Conservation (phyloP, 64 coral and sea anemone species). For the Trachythela sp. region DNA sequence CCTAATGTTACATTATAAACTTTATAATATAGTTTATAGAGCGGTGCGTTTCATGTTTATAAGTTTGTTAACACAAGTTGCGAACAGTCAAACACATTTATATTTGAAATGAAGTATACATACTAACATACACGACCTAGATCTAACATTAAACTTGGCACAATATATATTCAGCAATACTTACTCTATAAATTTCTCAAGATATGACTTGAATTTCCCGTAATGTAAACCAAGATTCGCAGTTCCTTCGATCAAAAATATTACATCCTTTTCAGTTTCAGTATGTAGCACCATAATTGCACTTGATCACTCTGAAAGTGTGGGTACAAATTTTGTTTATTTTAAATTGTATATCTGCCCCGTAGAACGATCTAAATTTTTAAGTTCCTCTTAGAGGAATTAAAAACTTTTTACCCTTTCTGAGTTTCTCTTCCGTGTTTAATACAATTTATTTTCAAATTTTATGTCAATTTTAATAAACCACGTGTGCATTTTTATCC, state of each 20-base stretch:
- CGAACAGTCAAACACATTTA: too few relatives aligned
- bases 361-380: too few relatives aligned
- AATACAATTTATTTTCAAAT: neutral
- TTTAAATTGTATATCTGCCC: too few relatives aligned
- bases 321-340: neutral
- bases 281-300: neutral
- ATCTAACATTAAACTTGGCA: neutral
- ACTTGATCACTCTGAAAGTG: neutral
- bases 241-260: neutral
- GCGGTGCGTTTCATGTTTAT: too few relatives aligned
- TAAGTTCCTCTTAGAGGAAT: too few relatives aligned
- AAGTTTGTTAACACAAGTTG: too few relatives aligned
- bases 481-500: neutral
- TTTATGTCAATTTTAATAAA: neutral
- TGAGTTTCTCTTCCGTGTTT: too few relatives aligned
- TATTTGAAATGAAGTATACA: neutral
- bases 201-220: neutral
- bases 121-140: neutral
- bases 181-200: conserved; percentile 3
- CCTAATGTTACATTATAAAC: too few relatives aligned
- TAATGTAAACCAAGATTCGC: neutral
- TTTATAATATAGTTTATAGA: too few relatives aligned
- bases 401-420: neutral
- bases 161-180: neutral
- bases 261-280: neutral